A percentile compares a stretch with the other conserved stretches of the same genome.
phyloP scores from a whole-genome alignment of 2,113 vertebrate genomes.

The Proteles cristata region DNA sequence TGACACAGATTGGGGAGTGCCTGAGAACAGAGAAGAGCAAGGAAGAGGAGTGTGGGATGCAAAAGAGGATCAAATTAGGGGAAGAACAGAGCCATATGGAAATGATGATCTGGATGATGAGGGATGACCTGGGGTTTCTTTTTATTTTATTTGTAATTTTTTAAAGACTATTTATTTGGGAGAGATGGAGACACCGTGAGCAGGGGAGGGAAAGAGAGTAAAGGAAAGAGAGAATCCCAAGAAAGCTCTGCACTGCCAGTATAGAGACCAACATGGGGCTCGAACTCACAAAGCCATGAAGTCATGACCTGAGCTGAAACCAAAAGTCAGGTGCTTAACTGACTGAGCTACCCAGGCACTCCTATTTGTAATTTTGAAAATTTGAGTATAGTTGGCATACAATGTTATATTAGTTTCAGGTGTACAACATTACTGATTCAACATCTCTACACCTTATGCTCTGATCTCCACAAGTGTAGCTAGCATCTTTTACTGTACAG shows the following conservation, averaged over 20 bases:
- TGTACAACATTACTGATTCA: background rate
- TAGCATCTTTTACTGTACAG: background rate
- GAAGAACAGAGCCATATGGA: background rate
- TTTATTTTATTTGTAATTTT: background rate
- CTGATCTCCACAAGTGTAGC: background rate
- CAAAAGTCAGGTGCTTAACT: no score
- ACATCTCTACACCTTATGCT: background rate
- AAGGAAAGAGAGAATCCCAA: no score
- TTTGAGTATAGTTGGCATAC: background rate
- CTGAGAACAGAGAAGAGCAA: background rate
- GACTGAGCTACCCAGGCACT: no score
- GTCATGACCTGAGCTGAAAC: no score
- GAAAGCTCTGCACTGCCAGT: no score
- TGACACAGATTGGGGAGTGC: background rate
- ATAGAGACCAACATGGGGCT: no score
- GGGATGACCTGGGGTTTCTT: background rate
- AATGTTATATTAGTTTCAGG: background rate
- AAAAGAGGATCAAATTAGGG: background rate
- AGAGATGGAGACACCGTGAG: no score
- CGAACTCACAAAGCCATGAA: no score
- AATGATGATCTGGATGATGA: background rate
- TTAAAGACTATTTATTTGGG: no score
- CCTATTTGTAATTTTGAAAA: no score
- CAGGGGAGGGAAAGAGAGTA: no score
- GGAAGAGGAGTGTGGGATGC: background rate